Percentiles rank a stretch among this genome's conserved stretches.
phyloP scores from a whole-genome alignment of 2,888 invertebrate genomes.

The Junonia oenone region DNA sequence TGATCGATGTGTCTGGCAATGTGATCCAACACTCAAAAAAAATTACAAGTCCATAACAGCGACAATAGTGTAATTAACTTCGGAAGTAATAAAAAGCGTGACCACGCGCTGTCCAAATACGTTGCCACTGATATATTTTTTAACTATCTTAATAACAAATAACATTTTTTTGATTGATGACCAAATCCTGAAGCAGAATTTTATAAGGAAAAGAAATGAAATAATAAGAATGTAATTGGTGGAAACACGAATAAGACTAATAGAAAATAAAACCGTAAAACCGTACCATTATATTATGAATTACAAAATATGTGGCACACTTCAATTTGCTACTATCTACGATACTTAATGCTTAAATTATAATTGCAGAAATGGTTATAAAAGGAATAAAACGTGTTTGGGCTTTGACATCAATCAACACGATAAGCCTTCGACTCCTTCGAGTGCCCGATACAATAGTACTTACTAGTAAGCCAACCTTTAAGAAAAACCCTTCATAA shows the following conservation, averaged over 20 bases:
- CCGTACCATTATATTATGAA: too few relatives aligned
- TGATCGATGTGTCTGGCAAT: constrained; percentile 64
- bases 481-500: constrained; percentile 8
- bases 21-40: constrained; percentile 30
- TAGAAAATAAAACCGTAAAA: too few relatives aligned
- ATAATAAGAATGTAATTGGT: too few relatives aligned
- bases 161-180: too few relatives aligned
- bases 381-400: constrained; percentile 17
- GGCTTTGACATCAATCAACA: constrained; percentile 22
- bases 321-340: background rate
- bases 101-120: constrained; percentile 1
- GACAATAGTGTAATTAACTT: constrained; percentile 20
- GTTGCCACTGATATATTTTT: background rate
- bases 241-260: too few relatives aligned
- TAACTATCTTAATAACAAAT: background rate
- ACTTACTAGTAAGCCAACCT: constrained; percentile 5
- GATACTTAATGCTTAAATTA: background rate
- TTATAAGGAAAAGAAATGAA: too few relatives aligned
- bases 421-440: constrained; percentile 21
- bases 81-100: background rate
- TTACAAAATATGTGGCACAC: too few relatives aligned
- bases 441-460: constrained; percentile 19
- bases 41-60: constrained; percentile 6
- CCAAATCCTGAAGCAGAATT: too few relatives aligned
- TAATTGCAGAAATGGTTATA: background rate